phyloP scores from a whole-genome alignment of 1,140 invertebrate genomes.

The Anastatus disparis region DNA sequence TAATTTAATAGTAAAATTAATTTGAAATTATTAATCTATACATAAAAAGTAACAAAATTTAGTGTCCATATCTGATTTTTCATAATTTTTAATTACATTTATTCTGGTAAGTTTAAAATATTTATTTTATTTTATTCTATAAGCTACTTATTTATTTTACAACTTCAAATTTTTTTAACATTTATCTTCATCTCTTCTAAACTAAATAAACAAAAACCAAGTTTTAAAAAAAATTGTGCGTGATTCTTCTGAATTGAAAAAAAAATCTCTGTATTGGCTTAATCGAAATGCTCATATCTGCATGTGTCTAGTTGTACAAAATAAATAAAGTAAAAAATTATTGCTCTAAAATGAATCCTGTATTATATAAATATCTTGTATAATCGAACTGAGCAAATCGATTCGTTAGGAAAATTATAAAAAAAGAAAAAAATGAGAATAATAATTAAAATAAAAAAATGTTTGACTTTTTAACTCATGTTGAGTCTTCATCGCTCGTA shows the following conservation, averaged over 20 bases:
- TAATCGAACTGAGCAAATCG: constrained; percentile 1
- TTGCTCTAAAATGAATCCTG: constrained; percentile 20
- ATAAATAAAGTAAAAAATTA: constrained; percentile 8
- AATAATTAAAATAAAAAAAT: too few species aligned
- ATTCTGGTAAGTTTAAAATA: constrained; percentile 15
- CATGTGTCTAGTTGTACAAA: constrained; percentile 34
- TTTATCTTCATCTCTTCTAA: background rate
- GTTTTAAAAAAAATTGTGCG: too few species aligned
- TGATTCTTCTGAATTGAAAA: background rate
- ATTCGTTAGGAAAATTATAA: background rate
- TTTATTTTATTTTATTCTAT: background rate
- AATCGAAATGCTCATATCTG: constrained; percentile 23
- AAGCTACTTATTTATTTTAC: background rate
- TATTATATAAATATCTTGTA: constrained; percentile 17
- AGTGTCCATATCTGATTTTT: background rate
- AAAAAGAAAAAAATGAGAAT: too few species aligned
- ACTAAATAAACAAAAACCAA: background rate
- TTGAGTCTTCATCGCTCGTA: constrained; percentile 33
- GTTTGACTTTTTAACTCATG: constrained; percentile 33
- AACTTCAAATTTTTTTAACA: background rate
- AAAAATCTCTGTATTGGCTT: constrained; percentile 16
- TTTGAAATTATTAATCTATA: too few species aligned
- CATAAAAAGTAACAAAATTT: too few species aligned
- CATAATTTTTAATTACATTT: background rate
- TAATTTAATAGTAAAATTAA: too few species aligned